Base-by-base conservation (phyloP, 30 jellyfish, hydroid and myxozoan species). In the Catostylus mosaicus region DNA sequence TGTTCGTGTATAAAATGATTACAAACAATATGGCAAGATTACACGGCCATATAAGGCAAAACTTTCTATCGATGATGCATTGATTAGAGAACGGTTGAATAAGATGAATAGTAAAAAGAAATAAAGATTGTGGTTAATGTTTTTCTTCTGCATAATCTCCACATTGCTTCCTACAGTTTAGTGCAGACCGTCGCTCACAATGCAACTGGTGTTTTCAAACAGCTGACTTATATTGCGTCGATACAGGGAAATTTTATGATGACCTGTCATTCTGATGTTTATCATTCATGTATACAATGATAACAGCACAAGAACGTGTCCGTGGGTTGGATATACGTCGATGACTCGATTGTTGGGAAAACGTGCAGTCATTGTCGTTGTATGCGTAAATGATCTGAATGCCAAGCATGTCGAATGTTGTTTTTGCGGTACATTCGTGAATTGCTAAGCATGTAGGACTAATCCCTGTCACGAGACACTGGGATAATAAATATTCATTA, bases 141-240 rank as follows among this genome's bases (percentile, higher is more conserved):
- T 24, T 59, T 23, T 23, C 40, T 8, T 59, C 23, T 37, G 23
- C 20, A 59, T 20, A 6, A 7, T 6, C 10, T 59, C 71, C 71
- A 59, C 71, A 59, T 59, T 59, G 71, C 71, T 59, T 37, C 71
- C 71, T 23, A 37, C 38, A 26, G 71, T 59, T 59, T 6, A 37
- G 38, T 18, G 20, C 20, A 26, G 9, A 2, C 26, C 6, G 36
- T 4, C 9, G 23, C 23, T 6, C 4, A 59, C 3, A 59, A 3
- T n/a, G 4, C 8, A 59, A 59, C 71, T 23, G 71, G 71, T 59
- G 71, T 37, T 59, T 24, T 35, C 71, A 59, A 27, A 18, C 71
- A 59, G 6, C 1, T 27, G 38, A 37, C 38, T 27, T 18, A 23
- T 59, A 6, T 37, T 59, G 71, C 71, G 71, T 59, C 71, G 8